phyloP scores from a whole-genome alignment of 2,888 invertebrate species.

The Plagiodera versicolora region DNA sequence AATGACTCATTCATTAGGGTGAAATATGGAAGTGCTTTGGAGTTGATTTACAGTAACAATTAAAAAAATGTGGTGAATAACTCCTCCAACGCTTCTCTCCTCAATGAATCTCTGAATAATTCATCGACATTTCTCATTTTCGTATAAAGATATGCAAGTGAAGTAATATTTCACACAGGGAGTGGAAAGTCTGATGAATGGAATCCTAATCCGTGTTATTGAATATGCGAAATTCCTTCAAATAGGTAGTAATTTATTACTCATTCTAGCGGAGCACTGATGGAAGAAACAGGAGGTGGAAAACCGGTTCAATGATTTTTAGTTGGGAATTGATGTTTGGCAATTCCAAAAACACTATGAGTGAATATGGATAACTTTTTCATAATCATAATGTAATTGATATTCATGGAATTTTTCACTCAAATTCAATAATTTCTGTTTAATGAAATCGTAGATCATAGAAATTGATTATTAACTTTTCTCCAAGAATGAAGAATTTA shows the following conservation, averaged over 20 bases:
- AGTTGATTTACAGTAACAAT: conserved; percentile 12
- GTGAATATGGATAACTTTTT: neutral
- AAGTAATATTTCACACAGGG: conserved; percentile 8
- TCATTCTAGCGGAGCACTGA: neutral
- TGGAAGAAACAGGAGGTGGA: neutral
- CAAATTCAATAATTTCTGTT: too few species aligned
- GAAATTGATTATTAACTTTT: too few species aligned
- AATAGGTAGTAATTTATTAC: conserved; percentile 4
- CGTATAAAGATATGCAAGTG: conserved; percentile 3
- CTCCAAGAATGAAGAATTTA: too few species aligned
- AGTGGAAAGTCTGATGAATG: conserved; percentile 5
- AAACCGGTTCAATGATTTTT: neutral
- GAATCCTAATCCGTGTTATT: neutral
- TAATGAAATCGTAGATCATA: too few species aligned
- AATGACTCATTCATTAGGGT: neutral
- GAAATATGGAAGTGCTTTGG: neutral
- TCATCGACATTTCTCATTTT: conserved; percentile 14
- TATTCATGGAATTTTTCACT: too few species aligned
- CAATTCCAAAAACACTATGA: neutral
- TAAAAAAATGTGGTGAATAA: conserved; percentile 11
- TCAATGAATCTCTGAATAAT: conserved; percentile 17
- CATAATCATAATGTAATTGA: too few species aligned
- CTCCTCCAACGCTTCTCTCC: conserved; percentile 7
- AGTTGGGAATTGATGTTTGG: neutral
- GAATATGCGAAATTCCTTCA: conserved; percentile 1